Conservation (phyloP, 2,797 vertebrate species). For the Pantherophis alleghaniensis region DNA sequence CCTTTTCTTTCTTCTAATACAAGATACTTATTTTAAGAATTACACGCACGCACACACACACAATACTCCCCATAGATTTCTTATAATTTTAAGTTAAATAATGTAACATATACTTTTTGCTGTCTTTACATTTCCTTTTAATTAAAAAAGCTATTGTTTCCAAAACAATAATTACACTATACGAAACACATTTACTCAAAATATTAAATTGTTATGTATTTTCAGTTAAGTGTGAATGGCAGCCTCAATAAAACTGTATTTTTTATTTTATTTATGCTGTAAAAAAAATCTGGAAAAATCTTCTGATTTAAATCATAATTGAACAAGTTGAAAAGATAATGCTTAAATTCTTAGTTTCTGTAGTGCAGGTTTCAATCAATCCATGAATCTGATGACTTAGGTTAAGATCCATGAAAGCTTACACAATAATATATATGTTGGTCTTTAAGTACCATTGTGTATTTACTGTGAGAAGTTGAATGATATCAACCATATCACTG, state of each 20-base stretch:
- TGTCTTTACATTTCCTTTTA: not conserved
- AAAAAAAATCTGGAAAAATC: not conserved
- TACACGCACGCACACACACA: fast-evolving
- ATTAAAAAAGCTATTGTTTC: not conserved
- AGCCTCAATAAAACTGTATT: not conserved
- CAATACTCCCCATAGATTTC: not conserved
- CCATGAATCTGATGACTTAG: not conserved
- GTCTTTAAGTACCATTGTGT: not conserved
- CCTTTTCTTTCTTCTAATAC: not conserved
- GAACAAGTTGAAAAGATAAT: not conserved
- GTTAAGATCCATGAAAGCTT: not conserved
- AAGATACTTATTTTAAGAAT: slow-evolving; percentile 10
- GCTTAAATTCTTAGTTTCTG: not conserved
- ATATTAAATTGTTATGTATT: not conserved
- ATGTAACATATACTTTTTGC: not conserved
- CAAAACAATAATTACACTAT: not conserved
- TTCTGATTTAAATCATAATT: not conserved
- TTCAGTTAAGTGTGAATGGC: not conserved
- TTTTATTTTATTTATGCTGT: not conserved
- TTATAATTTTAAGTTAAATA: slow-evolving; percentile 7
- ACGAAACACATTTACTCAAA: not conserved
- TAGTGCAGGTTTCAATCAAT: not conserved
- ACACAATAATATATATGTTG: not conserved
- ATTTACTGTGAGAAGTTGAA: not conserved
- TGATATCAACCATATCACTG: not conserved